Conservation (phyloP, 2,113 vertebrate species). For the Phocoena sinus region DNA sequence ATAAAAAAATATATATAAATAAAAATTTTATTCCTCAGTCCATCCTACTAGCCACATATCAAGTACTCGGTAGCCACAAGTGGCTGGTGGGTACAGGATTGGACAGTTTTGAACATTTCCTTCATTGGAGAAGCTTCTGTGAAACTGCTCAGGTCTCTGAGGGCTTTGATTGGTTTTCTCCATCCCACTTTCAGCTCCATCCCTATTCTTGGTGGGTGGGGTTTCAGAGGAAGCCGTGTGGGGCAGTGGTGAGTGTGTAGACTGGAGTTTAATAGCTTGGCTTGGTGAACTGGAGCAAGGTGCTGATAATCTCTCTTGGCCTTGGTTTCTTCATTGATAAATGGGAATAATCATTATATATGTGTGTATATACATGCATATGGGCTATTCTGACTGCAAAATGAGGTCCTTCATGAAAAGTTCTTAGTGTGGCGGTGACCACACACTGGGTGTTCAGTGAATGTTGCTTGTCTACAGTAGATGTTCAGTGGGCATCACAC, state of each 20-base stretch:
- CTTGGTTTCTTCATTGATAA: background rate
- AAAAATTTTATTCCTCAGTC: background rate
- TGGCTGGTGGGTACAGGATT: background rate
- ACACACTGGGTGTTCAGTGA: background rate
- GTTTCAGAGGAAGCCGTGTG: background rate
- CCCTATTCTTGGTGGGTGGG: too few relatives aligned
- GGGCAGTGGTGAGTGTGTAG: accelerated
- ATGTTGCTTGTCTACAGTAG: background rate
- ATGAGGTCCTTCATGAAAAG: background rate
- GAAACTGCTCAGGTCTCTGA: background rate
- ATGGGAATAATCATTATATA: background rate
- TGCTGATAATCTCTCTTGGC: background rate
- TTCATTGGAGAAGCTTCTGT: background rate
- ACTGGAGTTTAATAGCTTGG: background rate
- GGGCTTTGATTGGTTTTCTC: background rate
- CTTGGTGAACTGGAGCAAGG: background rate
- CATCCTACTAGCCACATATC: background rate
- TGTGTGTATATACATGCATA: too few relatives aligned
- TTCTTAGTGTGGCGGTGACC: background rate
- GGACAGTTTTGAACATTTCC: background rate
- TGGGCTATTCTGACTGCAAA: background rate
- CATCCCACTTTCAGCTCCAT: accelerated
- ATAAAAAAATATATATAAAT: background rate
- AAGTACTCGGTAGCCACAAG: background rate
- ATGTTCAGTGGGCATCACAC: background rate